phyloP scores from a whole-genome alignment of 2,888 invertebrate species.

The Tetropium fuscum region DNA sequence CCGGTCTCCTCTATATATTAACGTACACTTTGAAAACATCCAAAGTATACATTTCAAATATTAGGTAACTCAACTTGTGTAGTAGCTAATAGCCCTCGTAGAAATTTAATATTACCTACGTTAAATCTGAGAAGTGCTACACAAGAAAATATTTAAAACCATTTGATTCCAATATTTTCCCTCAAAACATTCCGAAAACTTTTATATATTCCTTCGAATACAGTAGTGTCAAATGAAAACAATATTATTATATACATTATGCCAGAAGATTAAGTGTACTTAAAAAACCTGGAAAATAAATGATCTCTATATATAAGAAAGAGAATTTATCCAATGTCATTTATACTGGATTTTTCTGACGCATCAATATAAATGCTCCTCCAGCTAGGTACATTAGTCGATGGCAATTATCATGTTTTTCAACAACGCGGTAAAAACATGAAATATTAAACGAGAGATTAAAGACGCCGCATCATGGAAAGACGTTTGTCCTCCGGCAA shows the following conservation, averaged over 20 bases:
- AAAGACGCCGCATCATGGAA: slow-evolving; percentile 60
- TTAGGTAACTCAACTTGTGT: too few relatives aligned
- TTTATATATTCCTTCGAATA: too few relatives aligned
- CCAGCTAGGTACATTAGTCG: slow-evolving; percentile 57
- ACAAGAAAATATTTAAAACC: too few relatives aligned
- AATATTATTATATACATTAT: background rate
- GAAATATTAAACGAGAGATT: slow-evolving; percentile 63
- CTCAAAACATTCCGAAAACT: too few relatives aligned
- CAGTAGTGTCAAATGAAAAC: too few relatives aligned
- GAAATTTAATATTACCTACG: too few relatives aligned
- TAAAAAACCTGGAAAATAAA: slow-evolving; percentile 17
- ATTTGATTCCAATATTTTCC: too few relatives aligned
- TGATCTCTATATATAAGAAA: slow-evolving; percentile 19
- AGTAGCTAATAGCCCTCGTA: too few relatives aligned
- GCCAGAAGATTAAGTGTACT: slow-evolving; percentile 7
- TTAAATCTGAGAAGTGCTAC: too few relatives aligned
- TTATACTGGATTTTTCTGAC: slow-evolving; percentile 44
- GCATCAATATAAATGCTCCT: slow-evolving; percentile 52
- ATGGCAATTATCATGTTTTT: slow-evolving; percentile 62
- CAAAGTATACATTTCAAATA: too few relatives aligned
- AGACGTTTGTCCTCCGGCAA: slow-evolving; percentile 59
- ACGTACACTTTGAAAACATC: too few relatives aligned
- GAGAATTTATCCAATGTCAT: slow-evolving; percentile 24
- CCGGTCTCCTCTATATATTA: too few relatives aligned
- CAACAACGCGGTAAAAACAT: slow-evolving; percentile 59